Conservation (phyloP, 2,888 invertebrate genomes). For the Amblyjoppa fuscipennis region DNA sequence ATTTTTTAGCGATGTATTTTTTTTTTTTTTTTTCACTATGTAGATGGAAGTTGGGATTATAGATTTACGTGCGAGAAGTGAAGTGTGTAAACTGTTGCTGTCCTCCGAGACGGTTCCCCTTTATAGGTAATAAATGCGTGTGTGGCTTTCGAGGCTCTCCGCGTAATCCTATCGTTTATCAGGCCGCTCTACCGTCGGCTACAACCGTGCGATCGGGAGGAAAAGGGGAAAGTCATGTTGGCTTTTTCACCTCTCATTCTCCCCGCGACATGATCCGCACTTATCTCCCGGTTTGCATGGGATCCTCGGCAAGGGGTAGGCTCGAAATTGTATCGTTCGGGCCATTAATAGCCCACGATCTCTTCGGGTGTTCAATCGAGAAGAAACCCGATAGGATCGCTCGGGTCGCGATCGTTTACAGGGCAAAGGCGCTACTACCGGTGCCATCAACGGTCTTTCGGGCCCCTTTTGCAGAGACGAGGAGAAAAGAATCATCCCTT, state of each 20-base stretch:
- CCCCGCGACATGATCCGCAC: slow-evolving; percentile 17
- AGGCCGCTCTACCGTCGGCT: slow-evolving; percentile 4
- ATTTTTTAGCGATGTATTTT: neutral
- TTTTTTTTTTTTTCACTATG: neutral
- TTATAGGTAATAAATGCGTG: slow-evolving; percentile 11
- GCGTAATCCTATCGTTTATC: slow-evolving; percentile 56
- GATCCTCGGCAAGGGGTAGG: slow-evolving; percentile 3
- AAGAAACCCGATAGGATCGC: slow-evolving; percentile 47
- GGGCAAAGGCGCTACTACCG: neutral
- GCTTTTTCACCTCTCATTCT: slow-evolving; percentile 30
- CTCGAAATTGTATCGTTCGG: slow-evolving; percentile 21
- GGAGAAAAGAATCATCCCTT: slow-evolving; percentile 23
- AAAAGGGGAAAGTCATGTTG: slow-evolving; percentile 28
- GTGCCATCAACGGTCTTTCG: slow-evolving; percentile 25
- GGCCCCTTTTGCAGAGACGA: slow-evolving; percentile 21
- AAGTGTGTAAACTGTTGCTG: neutral
- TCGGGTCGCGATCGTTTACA: slow-evolving; percentile 6
- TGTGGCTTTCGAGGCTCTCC: slow-evolving; percentile 45
- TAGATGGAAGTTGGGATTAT: neutral
- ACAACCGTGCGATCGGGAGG: neutral
- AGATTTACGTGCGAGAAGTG: neutral
- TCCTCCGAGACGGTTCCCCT: too few species aligned
- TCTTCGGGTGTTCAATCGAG: slow-evolving; percentile 31
- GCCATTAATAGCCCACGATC: slow-evolving; percentile 25
- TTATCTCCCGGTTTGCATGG: slow-evolving; percentile 44